A percentile compares a stretch with the other conserved stretches of the same genome.
Evolutionary conservation across 30 jellyfish, hydroid and myxozoan species (phyloP).

Genomic region (Hydractinia symbiolongicarpus): DNA sequence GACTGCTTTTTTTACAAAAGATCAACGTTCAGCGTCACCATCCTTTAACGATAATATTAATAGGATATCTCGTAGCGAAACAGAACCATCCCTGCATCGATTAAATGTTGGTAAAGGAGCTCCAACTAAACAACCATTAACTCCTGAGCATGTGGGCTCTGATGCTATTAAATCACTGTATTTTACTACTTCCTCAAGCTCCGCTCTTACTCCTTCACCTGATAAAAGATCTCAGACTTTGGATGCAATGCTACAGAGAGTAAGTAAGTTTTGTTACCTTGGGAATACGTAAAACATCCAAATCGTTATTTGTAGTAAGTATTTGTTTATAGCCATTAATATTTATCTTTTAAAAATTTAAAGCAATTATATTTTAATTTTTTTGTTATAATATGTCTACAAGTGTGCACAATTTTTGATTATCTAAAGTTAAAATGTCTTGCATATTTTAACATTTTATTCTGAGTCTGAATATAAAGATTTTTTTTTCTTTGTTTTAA

Average conservation of each 20-base stretch:
- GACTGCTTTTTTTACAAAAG: constrained; percentile 5
- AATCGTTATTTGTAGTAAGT: no score
- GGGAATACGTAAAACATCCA: no score
- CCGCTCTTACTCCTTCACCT: neutral
- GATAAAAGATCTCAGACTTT: neutral
- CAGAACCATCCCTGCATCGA: neutral
- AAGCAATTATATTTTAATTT: no score
- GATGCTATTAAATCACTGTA: neutral
- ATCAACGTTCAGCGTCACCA: neutral
- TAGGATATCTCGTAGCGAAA: constrained; percentile 6
- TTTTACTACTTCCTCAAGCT: neutral
- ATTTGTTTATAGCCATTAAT: no score
- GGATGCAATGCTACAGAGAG: constrained; percentile 11
- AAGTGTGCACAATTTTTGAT: no score
- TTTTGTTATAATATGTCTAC: no score
- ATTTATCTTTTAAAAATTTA: no score
- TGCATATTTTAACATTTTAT: no score
- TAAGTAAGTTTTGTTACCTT: neutral
- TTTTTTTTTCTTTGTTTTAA: no score
- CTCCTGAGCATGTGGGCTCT: neutral
- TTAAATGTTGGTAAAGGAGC: neutral
- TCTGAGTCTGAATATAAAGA: no score
- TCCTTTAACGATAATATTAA: no score
- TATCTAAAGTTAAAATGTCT: no score
- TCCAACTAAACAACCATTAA: neutral